phyloP scores from a whole-genome alignment of 2,797 vertebrate genomes.

The Mormyrus proboscirostris region DNA sequence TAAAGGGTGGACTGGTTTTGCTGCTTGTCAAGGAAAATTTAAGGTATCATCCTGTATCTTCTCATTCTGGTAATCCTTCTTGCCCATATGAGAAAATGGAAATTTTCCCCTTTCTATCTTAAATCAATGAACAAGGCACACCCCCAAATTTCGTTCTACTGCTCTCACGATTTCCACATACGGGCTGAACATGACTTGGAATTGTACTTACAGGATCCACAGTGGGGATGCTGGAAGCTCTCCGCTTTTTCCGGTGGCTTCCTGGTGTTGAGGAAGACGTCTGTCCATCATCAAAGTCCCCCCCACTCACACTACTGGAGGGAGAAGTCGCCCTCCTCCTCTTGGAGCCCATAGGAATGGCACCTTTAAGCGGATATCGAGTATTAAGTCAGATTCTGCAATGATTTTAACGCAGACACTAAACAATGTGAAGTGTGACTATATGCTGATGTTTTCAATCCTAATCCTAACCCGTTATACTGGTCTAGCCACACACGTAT shows the following conservation, averaged over 20 bases:
- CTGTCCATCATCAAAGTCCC: slow-evolving; percentile 92
- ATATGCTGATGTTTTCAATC: not conserved
- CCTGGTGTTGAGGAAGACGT: slow-evolving; percentile 78
- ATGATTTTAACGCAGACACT: not conserved
- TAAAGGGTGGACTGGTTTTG: not conserved
- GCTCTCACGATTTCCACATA: slow-evolving; percentile 17
- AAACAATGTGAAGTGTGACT: not conserved
- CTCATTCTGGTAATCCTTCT: not conserved
- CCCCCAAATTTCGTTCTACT: not conserved
- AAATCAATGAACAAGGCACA: slow-evolving; percentile 16
- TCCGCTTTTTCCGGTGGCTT: slow-evolving; percentile 86
- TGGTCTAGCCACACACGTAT: not conserved
- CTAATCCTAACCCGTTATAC: not conserved
- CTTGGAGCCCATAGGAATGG: slow-evolving; percentile 86
- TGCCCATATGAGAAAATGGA: not conserved
- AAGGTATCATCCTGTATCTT: not conserved
- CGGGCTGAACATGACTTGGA: slow-evolving; percentile 7
- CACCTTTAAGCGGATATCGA: slow-evolving; percentile 17
- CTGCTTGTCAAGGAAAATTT: not conserved
- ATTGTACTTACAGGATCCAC: slow-evolving; percentile 87
- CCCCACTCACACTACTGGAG: slow-evolving; percentile 92
- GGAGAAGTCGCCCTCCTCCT: slow-evolving; percentile 92
- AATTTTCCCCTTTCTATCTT: not conserved
- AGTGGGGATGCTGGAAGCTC: slow-evolving; percentile 85
- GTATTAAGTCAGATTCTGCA: not conserved